phyloP scores from a whole-genome alignment of 1,140 invertebrate species.

The Drosophila bocki region DNA sequence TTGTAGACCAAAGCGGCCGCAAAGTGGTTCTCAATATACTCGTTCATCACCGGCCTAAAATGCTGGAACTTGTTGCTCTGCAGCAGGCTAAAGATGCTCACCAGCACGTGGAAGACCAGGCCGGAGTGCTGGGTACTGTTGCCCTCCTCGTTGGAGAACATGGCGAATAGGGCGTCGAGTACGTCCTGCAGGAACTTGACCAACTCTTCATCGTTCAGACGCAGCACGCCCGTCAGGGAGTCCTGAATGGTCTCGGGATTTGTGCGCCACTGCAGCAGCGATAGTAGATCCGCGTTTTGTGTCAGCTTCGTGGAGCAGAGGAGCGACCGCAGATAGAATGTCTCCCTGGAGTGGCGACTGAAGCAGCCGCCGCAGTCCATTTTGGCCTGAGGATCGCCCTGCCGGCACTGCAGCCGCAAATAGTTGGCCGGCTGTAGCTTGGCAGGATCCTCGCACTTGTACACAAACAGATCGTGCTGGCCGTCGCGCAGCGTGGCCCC shows the following conservation, averaged over 20 bases:
- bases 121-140: conserved; percentile 90
- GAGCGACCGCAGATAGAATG: conserved; percentile 92
- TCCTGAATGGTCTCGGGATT: conserved; percentile 94
- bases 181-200: conserved; percentile 99
- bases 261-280: conserved; percentile 95
- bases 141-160: conserved; percentile 97
- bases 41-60: conserved; percentile 97
- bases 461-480: conserved; percentile 94
- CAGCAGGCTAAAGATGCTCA: conserved; percentile 96
- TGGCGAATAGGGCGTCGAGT: conserved; percentile 96
- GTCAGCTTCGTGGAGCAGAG: conserved; percentile 98
- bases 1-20: conserved; percentile 98
- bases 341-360: conserved; percentile 93
- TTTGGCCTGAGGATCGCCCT: conserved; percentile 87
- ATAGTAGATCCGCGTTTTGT: conserved; percentile 95
- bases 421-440: conserved; percentile 92
- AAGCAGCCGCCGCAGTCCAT: conserved; percentile 88
- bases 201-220: conserved; percentile 94
- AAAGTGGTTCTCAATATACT: conserved; percentile 97
- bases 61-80: conserved; percentile 97
- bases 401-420: conserved; percentile 90
- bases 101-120: conserved; percentile 89
- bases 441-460: conserved; percentile 94
- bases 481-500: conserved; percentile 95
- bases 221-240: conserved; percentile 92